These are phyloP conservation scores for Cryptophagus acutangulus DNA, from an alignment of 2,888 invertebrate genomes.

Conservation along the genomic window DNA sequence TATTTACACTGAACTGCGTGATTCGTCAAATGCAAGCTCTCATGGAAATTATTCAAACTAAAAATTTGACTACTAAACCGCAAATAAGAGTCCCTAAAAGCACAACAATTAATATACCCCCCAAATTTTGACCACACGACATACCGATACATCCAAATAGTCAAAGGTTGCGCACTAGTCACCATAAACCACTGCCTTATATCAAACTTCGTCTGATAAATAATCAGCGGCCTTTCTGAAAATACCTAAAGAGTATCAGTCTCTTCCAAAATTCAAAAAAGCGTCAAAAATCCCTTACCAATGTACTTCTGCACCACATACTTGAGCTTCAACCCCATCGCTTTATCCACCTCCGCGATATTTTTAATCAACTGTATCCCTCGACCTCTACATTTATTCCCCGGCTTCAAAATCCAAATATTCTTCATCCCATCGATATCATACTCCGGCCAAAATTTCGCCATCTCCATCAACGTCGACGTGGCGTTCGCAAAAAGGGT, in stretches of 20 bases:
- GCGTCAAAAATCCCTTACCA: too few relatives aligned
- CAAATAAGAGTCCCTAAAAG: constrained; percentile 77
- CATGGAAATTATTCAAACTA: constrained; percentile 80
- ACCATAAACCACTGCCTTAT: constrained; percentile 94
- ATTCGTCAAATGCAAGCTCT: constrained; percentile 89
- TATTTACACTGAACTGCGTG: constrained; percentile 91
- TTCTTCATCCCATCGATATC: constrained; percentile 81
- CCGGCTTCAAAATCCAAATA: constrained; percentile 94
- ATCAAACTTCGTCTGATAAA: constrained; percentile 90
- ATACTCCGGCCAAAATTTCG: constrained; percentile 74
- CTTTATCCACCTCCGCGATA: constrained; percentile 76
- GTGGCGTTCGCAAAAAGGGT: constrained; percentile 49
- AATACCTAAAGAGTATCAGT: constrained; percentile 25
- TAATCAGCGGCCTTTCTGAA: constrained; percentile 80
- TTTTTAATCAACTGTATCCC: constrained; percentile 85
- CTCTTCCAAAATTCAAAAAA: too few relatives aligned
- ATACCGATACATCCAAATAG: constrained; percentile 89
- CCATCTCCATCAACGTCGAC: constrained; percentile 61
- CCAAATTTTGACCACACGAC: not conserved
- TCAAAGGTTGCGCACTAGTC: constrained; percentile 83
- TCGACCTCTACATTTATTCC: constrained; percentile 86
- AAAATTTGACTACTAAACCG: constrained; percentile 90
- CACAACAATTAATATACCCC: too few relatives aligned
- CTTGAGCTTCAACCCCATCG: constrained; percentile 65
- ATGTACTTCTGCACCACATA: constrained; percentile 95